Evolutionary conservation across 2,113 vertebrate genomes (phyloP), one percentile per base, ranked within the genome.

Genomic region (Nestor notabilis): DNA sequence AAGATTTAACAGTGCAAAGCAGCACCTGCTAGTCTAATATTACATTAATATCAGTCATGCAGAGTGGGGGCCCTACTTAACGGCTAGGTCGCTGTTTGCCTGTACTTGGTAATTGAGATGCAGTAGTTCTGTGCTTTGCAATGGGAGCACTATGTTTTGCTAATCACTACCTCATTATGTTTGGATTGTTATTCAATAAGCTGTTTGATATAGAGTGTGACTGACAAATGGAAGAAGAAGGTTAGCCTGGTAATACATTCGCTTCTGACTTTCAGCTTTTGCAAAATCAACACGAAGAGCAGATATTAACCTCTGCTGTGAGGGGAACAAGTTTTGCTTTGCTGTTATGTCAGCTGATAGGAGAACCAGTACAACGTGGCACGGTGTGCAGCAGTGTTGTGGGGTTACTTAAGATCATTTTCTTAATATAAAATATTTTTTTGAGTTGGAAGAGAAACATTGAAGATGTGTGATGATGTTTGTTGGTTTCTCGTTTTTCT

Each of bases 21-120:
- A 83, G 93, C 91, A 87, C 88, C 93, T 96, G 93, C 72, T 47
- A 81, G 75, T 78, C 66, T 74, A 75, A 89, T 95, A 92, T 91
- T 94, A 47, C 39, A 76, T 81, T 97, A 87, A 76, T 91, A 85
- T 76, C 56, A 76, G 55, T 78, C n/a, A 23, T 68, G 39, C 60
- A 61, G 75, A 75, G 77, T 72, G 9, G 28, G 55, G 37, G 46
- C 70, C 52, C 28, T 83, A 2, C 39, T 96, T 90, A 91, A 76
- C 77, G 64, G 35, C 19, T 21, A 37, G 47, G 39, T 19, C 66
- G 81, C 19, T 84, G 29, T 77, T 69, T 78, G 76, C 14, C 70
- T 89, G 33, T 24, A 70, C 71, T 89, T 5, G 1, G 37, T 79
- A 80, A 95, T 81, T 83, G 86, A 90, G 87, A 83, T 70, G 33